These are phyloP conservation scores for Brachionus manjavacas DNA, from an alignment of 1,140 invertebrate genomes.

Conservation along the genomic window DNA sequence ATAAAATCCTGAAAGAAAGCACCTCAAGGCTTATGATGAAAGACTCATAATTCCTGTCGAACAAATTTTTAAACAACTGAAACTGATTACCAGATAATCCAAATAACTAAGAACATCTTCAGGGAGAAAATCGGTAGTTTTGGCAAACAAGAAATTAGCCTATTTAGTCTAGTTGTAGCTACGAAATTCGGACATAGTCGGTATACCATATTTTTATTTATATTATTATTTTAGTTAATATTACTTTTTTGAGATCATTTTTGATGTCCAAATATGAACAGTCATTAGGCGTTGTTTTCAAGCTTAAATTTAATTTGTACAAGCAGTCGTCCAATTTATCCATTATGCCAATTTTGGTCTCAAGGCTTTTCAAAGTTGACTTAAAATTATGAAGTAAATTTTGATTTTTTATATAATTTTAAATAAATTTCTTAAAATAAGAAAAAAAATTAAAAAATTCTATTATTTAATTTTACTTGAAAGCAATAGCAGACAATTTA, in stretches of 20 bases:
- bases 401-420: slow-evolving; percentile 14
- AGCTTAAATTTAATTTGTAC: slow-evolving; percentile 11
- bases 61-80: no score
- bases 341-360: slow-evolving; percentile 32
- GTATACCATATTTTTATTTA: no score
- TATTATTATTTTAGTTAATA: not conserved
- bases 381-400: slow-evolving; percentile 40
- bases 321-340: slow-evolving; percentile 37
- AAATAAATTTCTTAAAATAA: no score
- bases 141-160: no score
- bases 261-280: slow-evolving; percentile 33
- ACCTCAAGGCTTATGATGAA: no score
- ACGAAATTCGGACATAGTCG: no score
- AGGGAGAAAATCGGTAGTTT: no score
- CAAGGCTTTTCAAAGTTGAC: slow-evolving; percentile 19
- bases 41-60: no score
- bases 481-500: slow-evolving; percentile 21
- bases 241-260: slow-evolving; percentile 32
- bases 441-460: not conserved
- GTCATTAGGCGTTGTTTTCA: slow-evolving; percentile 16
- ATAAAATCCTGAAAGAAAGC: no score
- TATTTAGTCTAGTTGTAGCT: no score
- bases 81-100: no score
- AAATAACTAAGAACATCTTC: no score
- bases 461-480: not conserved